Evolutionary conservation across 2,888 invertebrate genomes (phyloP), one percentile per base, ranked within the genome.

Genomic region (Drosophila barbarae): DNA sequence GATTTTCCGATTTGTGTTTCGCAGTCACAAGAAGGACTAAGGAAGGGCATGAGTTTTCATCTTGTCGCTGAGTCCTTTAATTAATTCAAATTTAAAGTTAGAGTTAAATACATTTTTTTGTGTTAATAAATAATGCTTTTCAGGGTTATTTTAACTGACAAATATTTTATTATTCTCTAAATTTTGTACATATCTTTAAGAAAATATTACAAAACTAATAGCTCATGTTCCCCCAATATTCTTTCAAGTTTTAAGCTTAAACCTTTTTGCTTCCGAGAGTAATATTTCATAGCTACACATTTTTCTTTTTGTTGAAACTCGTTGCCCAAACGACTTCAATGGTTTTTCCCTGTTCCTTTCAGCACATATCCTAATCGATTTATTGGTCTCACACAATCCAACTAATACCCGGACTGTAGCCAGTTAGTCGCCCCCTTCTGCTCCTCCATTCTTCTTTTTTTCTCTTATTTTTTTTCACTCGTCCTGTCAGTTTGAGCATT

Each of bases 281-380:
- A 51, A 56, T 56, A 56, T 56, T 56, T 56, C 51, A 56, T 39
- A 10, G 23, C 23, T 26, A 5, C 15, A 47, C 34, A 41, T 18
- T 39, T 44, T 46, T 46, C 35, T 44, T 46, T 39, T 60, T 52
- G 54, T 47, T 30, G 18, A 23, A 49, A 30, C 12, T 46, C 34
- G 54, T 38, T 42, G 13, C 30, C 15, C 32, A 9, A 56, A 30
- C 55, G 49, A 46, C 65, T 50, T 60, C 26, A 12, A 51, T 53
- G 63, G 46, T 21, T 41, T 64, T 53, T 18, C 38, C 47, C 28
- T 35, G 10, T 21, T 39, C 65, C 36, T 42, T 67, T 55, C 56
- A 67, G 49, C 56, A 53, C 61, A 53, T 36, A 59, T 63, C 65
- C 64, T 71, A 74, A 78, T 81, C 81, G 78, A 81, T 76, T 81